These are phyloP conservation scores for Brachirus orientalis DNA, from an alignment of 2,113 vertebrate genomes.

Conservation along the genomic window DNA sequence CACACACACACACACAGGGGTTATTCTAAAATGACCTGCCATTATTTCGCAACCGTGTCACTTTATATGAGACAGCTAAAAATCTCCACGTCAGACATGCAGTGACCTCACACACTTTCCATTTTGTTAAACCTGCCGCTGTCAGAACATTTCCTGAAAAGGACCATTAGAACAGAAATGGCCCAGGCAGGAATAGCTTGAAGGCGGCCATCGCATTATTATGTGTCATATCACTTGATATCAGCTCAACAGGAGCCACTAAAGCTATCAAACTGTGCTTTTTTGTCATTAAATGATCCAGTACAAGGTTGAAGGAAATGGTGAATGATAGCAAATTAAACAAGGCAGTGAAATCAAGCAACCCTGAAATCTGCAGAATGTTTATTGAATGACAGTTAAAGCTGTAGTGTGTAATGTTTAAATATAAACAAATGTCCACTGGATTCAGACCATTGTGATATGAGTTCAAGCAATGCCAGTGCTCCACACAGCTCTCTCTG, in stretches of 20 bases:
- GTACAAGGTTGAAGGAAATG: conserved; percentile 23
- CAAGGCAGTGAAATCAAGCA: conserved; percentile 19
- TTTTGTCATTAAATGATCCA: conserved; percentile 30
- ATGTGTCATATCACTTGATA: conserved; percentile 36
- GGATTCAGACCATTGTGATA: no score
- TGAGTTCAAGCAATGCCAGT: no score
- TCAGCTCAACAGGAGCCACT: conserved; percentile 34
- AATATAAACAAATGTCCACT: no score
- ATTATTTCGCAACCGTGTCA: conserved; percentile 41
- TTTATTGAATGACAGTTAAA: conserved; percentile 63
- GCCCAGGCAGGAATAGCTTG: not conserved
- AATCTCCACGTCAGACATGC: conserved; percentile 9
- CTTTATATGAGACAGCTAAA: conserved; percentile 14
- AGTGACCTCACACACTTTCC: conserved; percentile 23
- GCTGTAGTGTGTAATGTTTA: no score
- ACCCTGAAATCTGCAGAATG: conserved; percentile 36
- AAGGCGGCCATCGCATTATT: conserved; percentile 20
- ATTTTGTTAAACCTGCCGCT: conserved; percentile 5
- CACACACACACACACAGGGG: conserved; percentile 32
- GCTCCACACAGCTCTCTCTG: no score
- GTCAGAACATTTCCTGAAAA: conserved; percentile 18
- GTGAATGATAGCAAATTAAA: conserved; percentile 22
- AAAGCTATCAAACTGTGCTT: conserved; percentile 39
- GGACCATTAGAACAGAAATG: conserved; percentile 20
- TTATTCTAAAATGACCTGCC: conserved; percentile 47